Percentiles rank a stretch among this genome's conserved stretches.
These are phyloP conservation scores for Synanthedon vespiformis DNA, from an alignment of 2,888 invertebrate genomes.

Conservation along the genomic window DNA sequence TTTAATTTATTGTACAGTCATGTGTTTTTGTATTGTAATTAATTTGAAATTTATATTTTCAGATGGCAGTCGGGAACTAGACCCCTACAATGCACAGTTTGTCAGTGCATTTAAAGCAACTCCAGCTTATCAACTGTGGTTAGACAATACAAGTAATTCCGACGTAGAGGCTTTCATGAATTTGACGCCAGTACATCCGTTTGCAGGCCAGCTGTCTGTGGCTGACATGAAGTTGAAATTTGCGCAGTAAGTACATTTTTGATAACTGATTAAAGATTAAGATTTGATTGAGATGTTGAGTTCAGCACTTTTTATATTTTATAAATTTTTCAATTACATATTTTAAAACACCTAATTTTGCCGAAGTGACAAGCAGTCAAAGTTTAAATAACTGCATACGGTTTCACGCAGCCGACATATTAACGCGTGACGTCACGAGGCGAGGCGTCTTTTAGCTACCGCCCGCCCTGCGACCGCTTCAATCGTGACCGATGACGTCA, in stretches of 20 bases:
- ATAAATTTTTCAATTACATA: too few relatives aligned
- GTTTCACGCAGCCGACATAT: too few relatives aligned
- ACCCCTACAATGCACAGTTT: constrained; percentile 89
- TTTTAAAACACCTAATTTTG: too few relatives aligned
- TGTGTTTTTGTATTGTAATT: not conserved
- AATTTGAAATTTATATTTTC: constrained; percentile 15
- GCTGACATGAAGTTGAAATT: constrained; percentile 93
- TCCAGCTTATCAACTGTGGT: constrained; percentile 90
- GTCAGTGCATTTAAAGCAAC: constrained; percentile 88
- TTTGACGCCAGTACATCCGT: constrained; percentile 89
- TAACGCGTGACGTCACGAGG: too few relatives aligned
- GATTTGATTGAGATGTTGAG: too few relatives aligned
- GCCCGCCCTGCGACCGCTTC: too few relatives aligned
- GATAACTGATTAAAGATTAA: too few relatives aligned
- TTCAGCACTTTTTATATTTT: too few relatives aligned
- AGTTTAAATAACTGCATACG: too few relatives aligned
- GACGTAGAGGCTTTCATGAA: constrained; percentile 76
- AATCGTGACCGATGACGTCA: too few relatives aligned
- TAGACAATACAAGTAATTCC: constrained; percentile 68
- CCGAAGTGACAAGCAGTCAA: too few relatives aligned
- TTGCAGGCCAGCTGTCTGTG: constrained; percentile 93
- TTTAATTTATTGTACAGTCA: not conserved
- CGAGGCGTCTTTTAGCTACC: too few relatives aligned
- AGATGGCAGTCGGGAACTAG: constrained; percentile 84
- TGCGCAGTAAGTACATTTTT: constrained; percentile 79